These are phyloP conservation scores for Dinoponera quadriceps DNA, from an alignment of 1,140 invertebrate genomes.

Conservation along the genomic window DNA sequence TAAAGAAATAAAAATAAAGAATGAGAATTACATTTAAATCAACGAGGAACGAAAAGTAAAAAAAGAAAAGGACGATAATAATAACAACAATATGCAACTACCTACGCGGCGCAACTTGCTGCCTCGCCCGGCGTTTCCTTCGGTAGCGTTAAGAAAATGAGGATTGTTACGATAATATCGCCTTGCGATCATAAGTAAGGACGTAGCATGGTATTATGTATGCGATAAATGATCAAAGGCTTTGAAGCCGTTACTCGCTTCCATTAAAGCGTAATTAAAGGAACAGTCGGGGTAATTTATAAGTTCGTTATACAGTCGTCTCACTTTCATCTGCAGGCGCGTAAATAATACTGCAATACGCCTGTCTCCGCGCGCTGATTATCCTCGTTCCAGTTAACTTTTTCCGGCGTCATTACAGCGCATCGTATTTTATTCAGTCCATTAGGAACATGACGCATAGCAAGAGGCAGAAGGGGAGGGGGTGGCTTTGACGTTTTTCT, in stretches of 20 bases:
- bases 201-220: constrained; percentile 30
- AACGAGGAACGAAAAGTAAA: neutral
- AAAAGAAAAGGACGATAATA: neutral
- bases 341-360: constrained; percentile 52
- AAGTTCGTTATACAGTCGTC: constrained; percentile 40
- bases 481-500: constrained; percentile 12
- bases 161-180: constrained; percentile 1
- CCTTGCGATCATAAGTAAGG: constrained; percentile 8
- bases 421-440: constrained; percentile 38
- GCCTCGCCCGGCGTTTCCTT: neutral
- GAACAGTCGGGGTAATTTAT: constrained; percentile 47
- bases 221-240: constrained; percentile 51
- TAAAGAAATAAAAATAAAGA: constrained; percentile 6
- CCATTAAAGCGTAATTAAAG: constrained; percentile 54
- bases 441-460: constrained; percentile 39
- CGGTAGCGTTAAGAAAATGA: neutral
- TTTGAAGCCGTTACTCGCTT: constrained; percentile 12
- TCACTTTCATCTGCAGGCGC: constrained; percentile 43
- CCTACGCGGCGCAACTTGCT: neutral
- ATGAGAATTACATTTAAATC: constrained; percentile 9
- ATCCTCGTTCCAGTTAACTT: constrained; percentile 29
- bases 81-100: constrained; percentile 11
- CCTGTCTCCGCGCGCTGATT: constrained; percentile 40
- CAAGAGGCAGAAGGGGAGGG: neutral
- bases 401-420: neutral